Percentiles rank a stretch among this genome's conserved stretches.
Evolutionary conservation across 2,797 vertebrate species (phyloP).

Genomic region (Argentina silus): DNA sequence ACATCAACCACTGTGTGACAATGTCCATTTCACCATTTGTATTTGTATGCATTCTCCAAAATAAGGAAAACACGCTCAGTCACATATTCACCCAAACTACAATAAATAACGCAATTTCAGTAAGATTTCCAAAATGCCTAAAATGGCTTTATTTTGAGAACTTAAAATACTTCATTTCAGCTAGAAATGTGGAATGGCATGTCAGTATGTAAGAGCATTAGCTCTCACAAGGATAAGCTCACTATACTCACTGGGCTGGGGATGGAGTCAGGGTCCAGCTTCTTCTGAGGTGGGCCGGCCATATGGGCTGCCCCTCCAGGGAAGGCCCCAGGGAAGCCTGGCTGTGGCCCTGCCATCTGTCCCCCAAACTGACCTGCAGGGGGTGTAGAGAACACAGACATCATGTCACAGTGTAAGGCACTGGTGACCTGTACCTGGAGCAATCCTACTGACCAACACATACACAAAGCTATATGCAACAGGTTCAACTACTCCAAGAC

Average conservation of each 20-base stretch:
- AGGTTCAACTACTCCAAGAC: too few species aligned
- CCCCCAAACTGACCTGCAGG: constrained; percentile 82
- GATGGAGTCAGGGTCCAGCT: constrained; percentile 91
- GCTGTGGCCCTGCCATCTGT: constrained; percentile 81
- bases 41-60: not conserved
- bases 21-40: too few species aligned
- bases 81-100: constrained; percentile 6
- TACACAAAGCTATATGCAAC: not conserved
- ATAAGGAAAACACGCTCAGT: not conserved
- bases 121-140: constrained; percentile 35
- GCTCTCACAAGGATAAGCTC: constrained; percentile 26
- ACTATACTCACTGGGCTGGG: constrained; percentile 88
- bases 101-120: not conserved
- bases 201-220: constrained; percentile 16
- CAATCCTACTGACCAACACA: not conserved
- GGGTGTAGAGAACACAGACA: not conserved
- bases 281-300: constrained; percentile 85
- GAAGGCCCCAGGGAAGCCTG: constrained; percentile 82
- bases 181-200: constrained; percentile 12
- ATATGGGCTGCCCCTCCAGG: constrained; percentile 63
- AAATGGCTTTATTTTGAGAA: constrained; percentile 67
- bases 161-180: constrained; percentile 76
- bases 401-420: not conserved
- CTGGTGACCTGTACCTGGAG: not conserved
- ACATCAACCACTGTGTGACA: too few species aligned